Evolutionary conservation across 2,888 invertebrate species (phyloP).

Genomic region (Caenorhabditis afra): DNA sequence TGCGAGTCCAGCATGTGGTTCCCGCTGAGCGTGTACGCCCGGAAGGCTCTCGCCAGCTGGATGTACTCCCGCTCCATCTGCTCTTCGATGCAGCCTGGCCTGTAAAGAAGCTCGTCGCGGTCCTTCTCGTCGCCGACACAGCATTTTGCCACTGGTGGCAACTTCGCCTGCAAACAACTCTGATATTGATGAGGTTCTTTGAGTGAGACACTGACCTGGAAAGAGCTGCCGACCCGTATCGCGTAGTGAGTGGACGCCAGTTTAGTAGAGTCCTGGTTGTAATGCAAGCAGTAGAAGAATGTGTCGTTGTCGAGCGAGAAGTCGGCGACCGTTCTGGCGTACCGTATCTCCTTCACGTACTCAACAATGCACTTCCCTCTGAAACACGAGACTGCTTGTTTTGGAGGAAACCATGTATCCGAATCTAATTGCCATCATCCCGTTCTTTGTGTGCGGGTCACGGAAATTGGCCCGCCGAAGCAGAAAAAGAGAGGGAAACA

Average conservation of each 20-base stretch:
- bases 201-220: slow-evolving; percentile 82
- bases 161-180: slow-evolving; percentile 65
- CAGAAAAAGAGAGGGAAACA: neutral
- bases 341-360: slow-evolving; percentile 83
- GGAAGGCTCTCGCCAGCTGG: slow-evolving; percentile 66
- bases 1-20: slow-evolving; percentile 71
- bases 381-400: slow-evolving; percentile 63
- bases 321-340: slow-evolving; percentile 81
- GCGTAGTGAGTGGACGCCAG: slow-evolving; percentile 84
- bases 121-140: slow-evolving; percentile 76
- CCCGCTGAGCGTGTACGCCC: slow-evolving; percentile 67
- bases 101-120: slow-evolving; percentile 77
- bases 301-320: slow-evolving; percentile 82
- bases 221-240: slow-evolving; percentile 84
- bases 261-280: slow-evolving; percentile 83
- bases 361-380: slow-evolving; percentile 83
- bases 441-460: too few species aligned
- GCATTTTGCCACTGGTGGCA: slow-evolving; percentile 65
- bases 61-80: slow-evolving; percentile 73
- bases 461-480: neutral
- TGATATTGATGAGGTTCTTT: too few species aligned
- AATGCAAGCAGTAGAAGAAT: slow-evolving; percentile 84
- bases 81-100: slow-evolving; percentile 71
- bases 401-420: neutral
- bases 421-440: slow-evolving; percentile 2